Evolutionary conservation across 2,113 vertebrate genomes (phyloP).

Genomic region (Alouatta palliata): DNA sequence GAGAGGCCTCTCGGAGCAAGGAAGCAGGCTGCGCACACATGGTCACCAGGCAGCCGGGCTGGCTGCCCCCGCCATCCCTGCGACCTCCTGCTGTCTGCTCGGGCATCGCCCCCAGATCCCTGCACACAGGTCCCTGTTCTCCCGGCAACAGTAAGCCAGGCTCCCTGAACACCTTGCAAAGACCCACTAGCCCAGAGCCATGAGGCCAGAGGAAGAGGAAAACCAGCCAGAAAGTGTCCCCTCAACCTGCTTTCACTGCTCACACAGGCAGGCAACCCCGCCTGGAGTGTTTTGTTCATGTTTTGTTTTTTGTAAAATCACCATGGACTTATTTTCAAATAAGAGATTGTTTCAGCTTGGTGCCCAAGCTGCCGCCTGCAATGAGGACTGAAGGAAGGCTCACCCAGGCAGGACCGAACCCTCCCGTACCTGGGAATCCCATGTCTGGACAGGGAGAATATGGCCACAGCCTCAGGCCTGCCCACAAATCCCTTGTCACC

Average conservation of each 20-base stretch:
- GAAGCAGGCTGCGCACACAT: accelerated
- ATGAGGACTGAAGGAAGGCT: not conserved
- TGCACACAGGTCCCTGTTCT: not conserved
- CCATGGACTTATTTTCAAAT: accelerated
- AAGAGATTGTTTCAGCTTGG: too few species aligned
- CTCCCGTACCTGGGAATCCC: not conserved
- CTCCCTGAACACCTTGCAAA: not conserved
- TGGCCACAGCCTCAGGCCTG: not conserved
- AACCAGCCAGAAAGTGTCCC: not conserved
- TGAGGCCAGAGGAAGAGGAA: accelerated
- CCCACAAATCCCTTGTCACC: not conserved
- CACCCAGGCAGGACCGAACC: not conserved
- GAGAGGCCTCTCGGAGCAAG: not conserved
- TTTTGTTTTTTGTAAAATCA: not conserved
- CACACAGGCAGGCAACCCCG: too few species aligned
- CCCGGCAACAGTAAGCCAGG: not conserved
- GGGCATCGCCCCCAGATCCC: accelerated
- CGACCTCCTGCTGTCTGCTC: accelerated
- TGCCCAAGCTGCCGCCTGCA: too few species aligned
- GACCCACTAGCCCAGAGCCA: not conserved
- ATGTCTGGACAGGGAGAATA: accelerated
- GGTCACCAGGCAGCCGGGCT: not conserved
- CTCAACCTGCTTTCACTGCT: too few species aligned
- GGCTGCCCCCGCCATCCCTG: not conserved
- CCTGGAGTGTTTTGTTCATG: not conserved